Conservation (phyloP, 2,113 vertebrate genomes). For the Anarhynchus alexandrinus region DNA sequence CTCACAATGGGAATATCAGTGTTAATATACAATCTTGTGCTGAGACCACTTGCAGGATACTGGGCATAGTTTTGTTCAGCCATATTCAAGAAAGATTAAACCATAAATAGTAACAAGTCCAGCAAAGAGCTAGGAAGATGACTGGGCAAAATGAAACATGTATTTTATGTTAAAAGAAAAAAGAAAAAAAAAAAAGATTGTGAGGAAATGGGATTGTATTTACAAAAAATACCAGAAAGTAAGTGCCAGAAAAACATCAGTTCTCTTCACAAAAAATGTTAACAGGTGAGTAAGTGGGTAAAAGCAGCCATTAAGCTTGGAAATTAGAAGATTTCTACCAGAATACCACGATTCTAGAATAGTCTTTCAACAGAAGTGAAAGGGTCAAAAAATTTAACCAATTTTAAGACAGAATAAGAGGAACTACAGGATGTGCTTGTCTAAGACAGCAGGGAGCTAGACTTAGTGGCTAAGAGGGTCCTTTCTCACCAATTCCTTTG, state of each 20-base stretch:
- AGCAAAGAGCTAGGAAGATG: not conserved
- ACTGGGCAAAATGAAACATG: not conserved
- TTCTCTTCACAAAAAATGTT: not conserved
- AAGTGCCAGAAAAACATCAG: not conserved
- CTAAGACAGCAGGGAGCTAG: not conserved
- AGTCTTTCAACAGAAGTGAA: not conserved
- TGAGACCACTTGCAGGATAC: not conserved
- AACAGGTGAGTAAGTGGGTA: not conserved
- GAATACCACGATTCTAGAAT: not conserved
- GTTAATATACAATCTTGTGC: not conserved
- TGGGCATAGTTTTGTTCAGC: not conserved
- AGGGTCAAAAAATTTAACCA: not conserved
- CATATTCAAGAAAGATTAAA: not conserved
- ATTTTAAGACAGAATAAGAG: not conserved
- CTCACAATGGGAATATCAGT: not conserved
- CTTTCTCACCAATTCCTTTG: not conserved
- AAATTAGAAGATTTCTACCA: not conserved
- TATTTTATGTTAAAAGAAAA: not conserved
- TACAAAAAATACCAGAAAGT: not conserved
- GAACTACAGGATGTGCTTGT: not conserved
- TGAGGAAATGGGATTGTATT: not conserved
- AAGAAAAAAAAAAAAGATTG: not conserved
- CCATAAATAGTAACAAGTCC: not conserved
- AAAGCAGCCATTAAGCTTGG: not conserved
- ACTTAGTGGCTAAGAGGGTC: not conserved